Base-by-base conservation (phyloP, 1,140 invertebrate species). In the Choristoneura fumiferana region DNA sequence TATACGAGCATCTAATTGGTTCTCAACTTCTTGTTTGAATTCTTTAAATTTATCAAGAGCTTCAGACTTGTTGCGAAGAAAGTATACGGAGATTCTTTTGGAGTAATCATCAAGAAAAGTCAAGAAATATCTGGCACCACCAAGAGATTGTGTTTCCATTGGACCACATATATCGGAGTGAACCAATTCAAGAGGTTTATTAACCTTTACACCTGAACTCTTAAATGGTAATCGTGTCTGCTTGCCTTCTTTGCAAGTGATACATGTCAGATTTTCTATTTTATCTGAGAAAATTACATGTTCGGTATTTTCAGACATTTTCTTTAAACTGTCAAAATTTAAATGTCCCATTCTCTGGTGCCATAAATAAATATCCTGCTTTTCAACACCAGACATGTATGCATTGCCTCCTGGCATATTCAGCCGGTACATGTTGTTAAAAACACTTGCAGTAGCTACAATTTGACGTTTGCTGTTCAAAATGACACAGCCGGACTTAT, bases 111-210 rank as follows among this genome's bases (percentile, higher is more conserved):
- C 86, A 2, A 84, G 75, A 39, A 90, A 81, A 0, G 87, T 80
- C 1, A 87, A 9, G 18, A 87, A 79, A 62, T 88, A 91, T 52
- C 54, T 63, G 4, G 71, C 67, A 8, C 69, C 70, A 8, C 82
- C 80, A 6, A 77, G 52, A 15, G 77, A 78, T 18, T 54, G 35
- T 4, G 69, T 63, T 18, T 78, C 69, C 80, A 90, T 84, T 5
- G 83, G 85, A 9, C 89, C 88, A 61, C 76, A 84, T 5, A 90
- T 52, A 62, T 90, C 87, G 0, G 77, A 74, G 57, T 90, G 85
- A 0, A 73, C 43, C 4, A 71, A n/a, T 13, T 73, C 45, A 22
- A 73, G 52, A 0, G 54, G 2, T 2, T 37, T 35, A 43, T 49
- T 60, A 12, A 57, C 10, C 14, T 8, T 17, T 6, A 35, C 38